Base-by-base conservation (phyloP, 1,140 invertebrate species). In the Lanistes nyassanus region DNA sequence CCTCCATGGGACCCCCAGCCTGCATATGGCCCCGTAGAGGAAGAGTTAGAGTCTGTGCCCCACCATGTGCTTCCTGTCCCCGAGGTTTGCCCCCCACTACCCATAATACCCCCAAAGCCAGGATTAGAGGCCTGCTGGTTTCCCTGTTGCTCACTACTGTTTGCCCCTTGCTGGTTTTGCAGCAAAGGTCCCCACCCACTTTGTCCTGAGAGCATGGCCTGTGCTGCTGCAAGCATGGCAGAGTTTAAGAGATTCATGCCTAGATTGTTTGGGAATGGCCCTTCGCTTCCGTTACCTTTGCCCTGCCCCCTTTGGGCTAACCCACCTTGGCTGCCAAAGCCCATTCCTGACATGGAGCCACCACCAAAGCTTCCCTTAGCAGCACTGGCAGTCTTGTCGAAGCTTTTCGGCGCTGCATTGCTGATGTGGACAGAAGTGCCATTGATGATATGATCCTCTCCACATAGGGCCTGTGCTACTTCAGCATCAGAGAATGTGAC, bases 381-480 rank as follows among this genome's bases (percentile, higher is more conserved):
- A 31, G 42, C 39, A 13, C 75, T 68, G 36, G 51, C 74, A 36
- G 51, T 47, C 73, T 62, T 76, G 84, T 77, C 77, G 70, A 82
- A 85, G 64, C 82, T 84, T 75, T 98, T 98, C 7, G 97, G 97
- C 56, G 96, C 96, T 75, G 97, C 97, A 90, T 96, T 97, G 62
- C 96, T 98, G 53, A 98, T 96, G 91, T 98, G 96, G 13, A 99
- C 95, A 79, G 96, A 97, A 6, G 97, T 95, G 75, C 93, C 95
- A 90, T 98, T 97, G 64, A 99, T 96, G 80, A 98, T 98, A 89
- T 98, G 97, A 91, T 98, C 97, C 90, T 99, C 96, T 26, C 97
- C 97, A 90, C 96, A 98, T 4, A 96, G 94, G 86, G 95, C 92
- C 92, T 93, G 95, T 87, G 93, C 95, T 84, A 96, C 93, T 83